A percentile compares a stretch with the other conserved stretches of the same genome.
Conservation (phyloP, 2,797 vertebrate genomes). For the Schizopygopsis malacanthus region DNA sequence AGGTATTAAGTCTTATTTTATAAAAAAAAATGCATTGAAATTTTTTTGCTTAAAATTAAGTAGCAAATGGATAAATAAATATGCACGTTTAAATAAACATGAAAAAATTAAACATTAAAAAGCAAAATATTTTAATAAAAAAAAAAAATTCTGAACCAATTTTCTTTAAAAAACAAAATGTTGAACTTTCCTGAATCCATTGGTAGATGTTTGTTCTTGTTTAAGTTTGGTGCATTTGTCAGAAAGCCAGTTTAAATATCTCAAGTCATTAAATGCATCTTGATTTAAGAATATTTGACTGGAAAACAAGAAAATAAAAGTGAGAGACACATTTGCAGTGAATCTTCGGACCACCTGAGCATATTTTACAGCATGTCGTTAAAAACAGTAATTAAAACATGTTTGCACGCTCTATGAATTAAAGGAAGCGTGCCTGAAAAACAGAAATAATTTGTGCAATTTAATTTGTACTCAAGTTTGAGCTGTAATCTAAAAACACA, state of each 20-base stretch:
- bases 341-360: conserved; percentile 65
- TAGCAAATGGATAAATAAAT: background rate
- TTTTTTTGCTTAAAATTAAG: background rate
- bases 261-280: background rate
- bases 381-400: conserved; percentile 68
- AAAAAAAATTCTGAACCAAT: too few species aligned
- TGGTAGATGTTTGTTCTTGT: background rate
- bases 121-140: too few species aligned
- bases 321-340: background rate
- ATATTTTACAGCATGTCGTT: conserved; percentile 64
- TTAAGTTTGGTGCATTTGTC: background rate
- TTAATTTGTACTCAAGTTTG: conserved; percentile 75
- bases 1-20: background rate
- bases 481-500: conserved; percentile 78
- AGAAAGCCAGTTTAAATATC: background rate
- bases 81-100: background rate
- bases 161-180: background rate
- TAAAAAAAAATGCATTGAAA: background rate
- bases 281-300: background rate
- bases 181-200: background rate
- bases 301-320: background rate
- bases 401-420: conserved; percentile 65
- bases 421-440: conserved; percentile 59
- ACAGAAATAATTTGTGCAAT: conserved; percentile 68
- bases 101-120: too few species aligned